Conservation (phyloP, 2,113 vertebrate genomes). For the Beaufortia kweichowensis region DNA sequence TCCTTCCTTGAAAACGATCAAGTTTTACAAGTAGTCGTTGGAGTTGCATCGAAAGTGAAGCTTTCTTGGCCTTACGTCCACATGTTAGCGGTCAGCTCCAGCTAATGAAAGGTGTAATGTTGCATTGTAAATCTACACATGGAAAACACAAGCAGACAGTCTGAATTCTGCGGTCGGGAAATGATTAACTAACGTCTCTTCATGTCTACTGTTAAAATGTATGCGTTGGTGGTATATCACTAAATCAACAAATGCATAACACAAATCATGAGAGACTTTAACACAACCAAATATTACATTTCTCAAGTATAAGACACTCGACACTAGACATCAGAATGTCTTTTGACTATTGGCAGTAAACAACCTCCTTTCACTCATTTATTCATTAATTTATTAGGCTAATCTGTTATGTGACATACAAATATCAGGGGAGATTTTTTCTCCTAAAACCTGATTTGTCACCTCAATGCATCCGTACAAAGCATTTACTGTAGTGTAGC, state of each 20-base stretch:
- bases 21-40: conserved; percentile 49
- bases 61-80: conserved; percentile 1
- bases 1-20: conserved; percentile 30
- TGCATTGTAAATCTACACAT: conserved; percentile 44
- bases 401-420: too few species aligned
- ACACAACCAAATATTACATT: too few species aligned
- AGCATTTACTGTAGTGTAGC: neutral
- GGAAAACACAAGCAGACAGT: conserved; percentile 10
- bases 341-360: too few species aligned
- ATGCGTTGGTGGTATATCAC: neutral
- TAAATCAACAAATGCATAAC: neutral
- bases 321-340: too few species aligned
- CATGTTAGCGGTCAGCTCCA: conserved; percentile 32
- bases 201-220: neutral
- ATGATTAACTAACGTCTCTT: neutral
- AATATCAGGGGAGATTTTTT: too few species aligned
- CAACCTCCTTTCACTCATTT: too few species aligned
- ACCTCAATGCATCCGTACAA: too few species aligned
- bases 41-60: conserved; percentile 11
- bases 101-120: conserved; percentile 48
- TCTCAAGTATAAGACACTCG: too few species aligned
- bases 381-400: too few species aligned
- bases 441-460: too few species aligned
- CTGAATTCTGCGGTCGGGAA: conserved; percentile 7
- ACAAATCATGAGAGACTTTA: neutral